phyloP scores from a whole-genome alignment of 37 sponge, comb jelly and placozoan genomes.

The Geodia barretti region DNA sequence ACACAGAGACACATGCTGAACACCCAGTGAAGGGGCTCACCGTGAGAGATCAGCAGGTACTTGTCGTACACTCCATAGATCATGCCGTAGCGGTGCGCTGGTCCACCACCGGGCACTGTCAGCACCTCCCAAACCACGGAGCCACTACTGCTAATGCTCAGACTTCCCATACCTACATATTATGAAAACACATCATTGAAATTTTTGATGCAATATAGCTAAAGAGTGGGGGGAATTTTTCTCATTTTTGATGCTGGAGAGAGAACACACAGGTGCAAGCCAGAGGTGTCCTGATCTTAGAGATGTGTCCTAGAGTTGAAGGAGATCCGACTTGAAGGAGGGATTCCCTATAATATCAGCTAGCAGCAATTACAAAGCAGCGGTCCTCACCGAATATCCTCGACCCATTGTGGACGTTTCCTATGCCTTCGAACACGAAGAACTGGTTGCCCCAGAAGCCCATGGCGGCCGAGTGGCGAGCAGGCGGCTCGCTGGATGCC shows the following conservation, averaged over 20 bases:
- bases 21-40: no score
- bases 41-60: slow-evolving; percentile 44
- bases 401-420: background rate
- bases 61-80: slow-evolving; percentile 30
- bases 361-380: no score
- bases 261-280: background rate
- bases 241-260: background rate
- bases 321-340: no score
- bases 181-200: no score
- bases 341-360: no score
- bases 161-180: no score
- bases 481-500: background rate
- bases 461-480: background rate
- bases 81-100: slow-evolving; percentile 24
- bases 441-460: background rate
- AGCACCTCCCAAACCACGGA: no score
- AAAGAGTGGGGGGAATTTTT: background rate
- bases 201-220: background rate
- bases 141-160: no score
- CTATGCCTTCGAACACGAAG: slow-evolving; percentile 31
- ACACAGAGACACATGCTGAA: no score
- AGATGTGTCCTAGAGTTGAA: no score
- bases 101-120: no score
- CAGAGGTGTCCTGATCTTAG: background rate
- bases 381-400: slow-evolving; percentile 9